phyloP scores from a whole-genome alignment of 37 sponge, comb jelly and placozoan species.

The Sycon ciliatum region DNA sequence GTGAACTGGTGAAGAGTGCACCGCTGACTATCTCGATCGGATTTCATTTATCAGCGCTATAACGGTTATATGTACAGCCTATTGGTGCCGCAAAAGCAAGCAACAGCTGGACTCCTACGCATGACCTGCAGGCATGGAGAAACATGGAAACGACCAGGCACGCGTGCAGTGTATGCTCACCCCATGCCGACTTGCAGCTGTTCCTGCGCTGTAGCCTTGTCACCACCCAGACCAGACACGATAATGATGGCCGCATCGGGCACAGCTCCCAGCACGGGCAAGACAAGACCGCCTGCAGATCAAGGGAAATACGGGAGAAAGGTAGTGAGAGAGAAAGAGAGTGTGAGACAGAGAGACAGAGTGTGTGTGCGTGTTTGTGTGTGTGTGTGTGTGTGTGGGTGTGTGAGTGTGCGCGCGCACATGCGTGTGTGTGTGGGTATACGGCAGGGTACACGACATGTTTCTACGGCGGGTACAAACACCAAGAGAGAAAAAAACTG shows the following conservation, averaged over 20 bases:
- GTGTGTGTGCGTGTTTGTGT: not conserved
- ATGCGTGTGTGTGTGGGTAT: no score
- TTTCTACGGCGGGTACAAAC: not conserved
- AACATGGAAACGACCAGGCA: not conserved
- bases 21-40: no score
- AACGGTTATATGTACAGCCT: not conserved
- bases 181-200: slow-evolving; percentile 87
- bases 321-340: not conserved
- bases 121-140: not conserved
- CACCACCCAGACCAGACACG: slow-evolving; percentile 62
- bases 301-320: not conserved
- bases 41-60: not conserved
- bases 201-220: slow-evolving; percentile 57
- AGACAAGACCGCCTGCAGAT: slow-evolving; percentile 54
- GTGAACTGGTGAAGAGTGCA: no score
- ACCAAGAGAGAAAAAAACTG: slow-evolving; percentile 2
- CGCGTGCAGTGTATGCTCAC: slow-evolving; percentile 28
- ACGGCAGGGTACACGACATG: not conserved
- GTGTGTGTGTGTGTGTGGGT: not conserved
- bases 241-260: slow-evolving; percentile 89
- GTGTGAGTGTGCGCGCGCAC: no score
- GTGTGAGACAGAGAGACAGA: not conserved
- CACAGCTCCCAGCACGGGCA: slow-evolving; percentile 82
- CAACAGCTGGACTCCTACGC: not conserved
- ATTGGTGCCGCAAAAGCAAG: not conserved